Percentiles rank a stretch among this genome's conserved stretches.
phyloP scores from a whole-genome alignment of 2,113 vertebrate genomes.

The Todiramphus chloris region DNA sequence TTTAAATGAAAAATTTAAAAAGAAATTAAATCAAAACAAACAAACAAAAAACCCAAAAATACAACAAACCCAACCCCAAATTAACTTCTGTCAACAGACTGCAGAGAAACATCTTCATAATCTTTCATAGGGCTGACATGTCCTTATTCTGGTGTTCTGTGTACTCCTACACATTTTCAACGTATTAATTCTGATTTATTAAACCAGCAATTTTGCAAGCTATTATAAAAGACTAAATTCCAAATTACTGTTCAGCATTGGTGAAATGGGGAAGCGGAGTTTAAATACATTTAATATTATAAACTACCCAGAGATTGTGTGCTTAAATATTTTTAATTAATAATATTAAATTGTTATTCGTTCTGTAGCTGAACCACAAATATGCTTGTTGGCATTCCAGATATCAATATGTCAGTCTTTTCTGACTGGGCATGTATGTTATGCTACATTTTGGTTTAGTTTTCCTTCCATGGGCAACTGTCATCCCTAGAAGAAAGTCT shows the following conservation, averaged over 20 bases:
- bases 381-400: background rate
- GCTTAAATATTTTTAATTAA: background rate
- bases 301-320: background rate
- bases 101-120: background rate
- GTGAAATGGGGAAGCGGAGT: background rate
- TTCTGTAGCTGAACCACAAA: background rate
- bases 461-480: background rate
- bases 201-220: background rate
- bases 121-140: background rate
- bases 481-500: background rate
- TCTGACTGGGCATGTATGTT: background rate
- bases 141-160: background rate
- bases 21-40: too few relatives aligned
- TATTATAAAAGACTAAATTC: background rate
- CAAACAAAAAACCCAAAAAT: too few relatives aligned
- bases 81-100: background rate
- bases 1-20: background rate
- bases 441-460: background rate
- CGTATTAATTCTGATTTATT: background rate
- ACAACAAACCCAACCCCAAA: background rate
- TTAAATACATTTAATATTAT: background rate
- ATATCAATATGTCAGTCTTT: background rate
- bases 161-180: constrained; percentile 10
- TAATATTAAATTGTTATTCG: background rate
- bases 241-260: background rate